Percentiles rank a stretch among this genome's conserved stretches.
These are phyloP conservation scores for Choreutis nemorana DNA, from an alignment of 2,888 invertebrate species.

Conservation along the genomic window DNA sequence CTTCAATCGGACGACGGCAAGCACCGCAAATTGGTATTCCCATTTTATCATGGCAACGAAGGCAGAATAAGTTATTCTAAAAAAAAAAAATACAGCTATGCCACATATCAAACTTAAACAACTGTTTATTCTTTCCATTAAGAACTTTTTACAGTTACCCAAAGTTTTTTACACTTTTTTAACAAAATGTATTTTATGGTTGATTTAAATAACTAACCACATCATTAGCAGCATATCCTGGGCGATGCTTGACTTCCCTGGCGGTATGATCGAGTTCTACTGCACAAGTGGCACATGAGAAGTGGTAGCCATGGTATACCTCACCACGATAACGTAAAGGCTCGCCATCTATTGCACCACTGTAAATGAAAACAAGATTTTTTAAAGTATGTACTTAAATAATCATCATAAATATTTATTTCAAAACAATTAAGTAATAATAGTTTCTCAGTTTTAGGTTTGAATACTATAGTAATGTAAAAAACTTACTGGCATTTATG, in stretches of 20 bases:
- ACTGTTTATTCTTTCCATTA: neutral
- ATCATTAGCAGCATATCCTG: constrained; percentile 89
- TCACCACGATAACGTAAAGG: constrained; percentile 93
- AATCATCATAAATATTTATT: too few relatives aligned
- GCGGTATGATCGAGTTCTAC: constrained; percentile 95
- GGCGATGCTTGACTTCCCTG: constrained; percentile 91
- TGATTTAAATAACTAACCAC: constrained; percentile 63
- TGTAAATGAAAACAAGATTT: constrained; percentile 45
- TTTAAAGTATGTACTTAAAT: neutral
- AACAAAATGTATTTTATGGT: neutral
- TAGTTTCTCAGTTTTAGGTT: too few relatives aligned
- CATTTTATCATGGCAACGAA: constrained; percentile 99
- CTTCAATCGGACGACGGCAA: constrained; percentile 98
- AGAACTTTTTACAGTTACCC: neutral
- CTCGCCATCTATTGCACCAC: constrained; percentile 90
- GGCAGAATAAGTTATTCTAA: constrained; percentile 94
- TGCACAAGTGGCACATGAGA: constrained; percentile 93
- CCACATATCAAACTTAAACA: neutral
- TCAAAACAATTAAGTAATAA: constrained; percentile 1
- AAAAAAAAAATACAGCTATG: constrained; percentile 20
- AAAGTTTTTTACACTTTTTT: neutral
- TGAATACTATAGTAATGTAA: too few relatives aligned
- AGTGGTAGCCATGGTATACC: constrained; percentile 99
- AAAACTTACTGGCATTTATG: constrained; percentile 95
- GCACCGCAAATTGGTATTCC: constrained; percentile 99